A percentile compares a stretch with the other conserved stretches of the same genome.
These are phyloP conservation scores for Oophaga sylvatica DNA, from an alignment of 2,797 vertebrate genomes.

Conservation along the genomic window DNA sequence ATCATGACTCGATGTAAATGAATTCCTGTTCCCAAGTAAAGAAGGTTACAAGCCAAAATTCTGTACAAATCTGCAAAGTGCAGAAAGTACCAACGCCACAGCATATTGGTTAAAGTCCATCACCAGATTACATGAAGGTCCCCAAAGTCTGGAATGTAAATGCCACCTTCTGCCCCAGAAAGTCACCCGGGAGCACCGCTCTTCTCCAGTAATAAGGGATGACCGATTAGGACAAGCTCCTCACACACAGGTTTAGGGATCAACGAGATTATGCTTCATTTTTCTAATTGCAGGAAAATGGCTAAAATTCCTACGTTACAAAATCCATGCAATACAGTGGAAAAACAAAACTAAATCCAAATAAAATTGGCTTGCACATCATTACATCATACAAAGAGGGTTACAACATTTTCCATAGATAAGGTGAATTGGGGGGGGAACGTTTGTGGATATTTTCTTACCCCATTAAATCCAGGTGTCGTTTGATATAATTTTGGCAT, in stretches of 20 bases:
- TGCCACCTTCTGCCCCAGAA: neutral
- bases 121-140: neutral
- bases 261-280: too few relatives aligned
- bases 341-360: neutral
- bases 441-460: neutral
- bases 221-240: neutral
- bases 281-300: neutral
- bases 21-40: neutral
- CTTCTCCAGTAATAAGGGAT: neutral
- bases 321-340: neutral
- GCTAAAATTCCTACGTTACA: neutral
- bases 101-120: neutral
- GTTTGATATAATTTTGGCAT: too few relatives aligned
- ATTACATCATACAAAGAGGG: neutral
- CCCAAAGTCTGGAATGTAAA: neutral
- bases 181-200: neutral
- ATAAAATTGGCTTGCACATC: neutral
- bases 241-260: neutral
- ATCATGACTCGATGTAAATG: neutral
- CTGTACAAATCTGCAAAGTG: neutral
- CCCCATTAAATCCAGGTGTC: neutral
- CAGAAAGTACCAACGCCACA: constrained; percentile 11
- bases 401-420: neutral
- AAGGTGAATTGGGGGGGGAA: neutral
- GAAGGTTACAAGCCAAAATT: neutral